Evolutionary conservation across 2,888 invertebrate species (phyloP), one percentile per base, ranked within the genome.

Genomic region (Yponomeuta malinellus): DNA sequence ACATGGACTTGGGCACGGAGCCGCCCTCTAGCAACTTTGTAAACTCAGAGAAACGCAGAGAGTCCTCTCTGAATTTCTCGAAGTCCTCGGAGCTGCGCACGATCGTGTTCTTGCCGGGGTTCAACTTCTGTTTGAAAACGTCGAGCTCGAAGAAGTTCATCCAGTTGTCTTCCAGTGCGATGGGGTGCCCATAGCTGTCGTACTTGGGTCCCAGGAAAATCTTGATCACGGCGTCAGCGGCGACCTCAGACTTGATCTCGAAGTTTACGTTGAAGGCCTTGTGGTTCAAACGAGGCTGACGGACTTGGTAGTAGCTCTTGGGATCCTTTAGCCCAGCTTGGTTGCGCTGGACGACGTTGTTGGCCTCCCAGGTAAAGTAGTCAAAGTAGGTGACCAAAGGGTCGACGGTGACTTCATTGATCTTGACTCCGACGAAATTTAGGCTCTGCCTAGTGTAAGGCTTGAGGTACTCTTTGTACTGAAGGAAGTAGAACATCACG

Each of bases 171-270:
- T 73, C 73, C 12, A 74, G 81, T 73, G 89, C 84, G 64, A 93
- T 83, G 37, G 84, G 79, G 71, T 86, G 85, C 69, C 93, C 93
- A 68, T 85, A 83, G 79, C 92, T 85, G 78, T 94, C 93, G 82
- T 90, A 93, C 82, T 94, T 94, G 48, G 95, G 95, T 77, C 93
- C 94, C 74, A 94, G 78, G 87, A 90, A 94, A 31, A 93, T 83
- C 72, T 94, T 93, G 37, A 95, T 88, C 33, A 94, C 89, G 68
- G 91, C 93, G 73, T 90, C 88, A 63, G 82, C 79, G 12, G 81
- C 79, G 71, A 88, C 84, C 70, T 89, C 87, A 72, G 92, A 89
- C 48, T 82, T 78, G 59, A 93, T 85, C 63, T 82, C 80, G 74
- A 93, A 81, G 70, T 87, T 86, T 74, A 90, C 90, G 73, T 82